Evolutionary conservation across 1,140 invertebrate species (phyloP), one percentile per base, ranked within the genome.

Genomic region (Meloidogyne hapla): DNA sequence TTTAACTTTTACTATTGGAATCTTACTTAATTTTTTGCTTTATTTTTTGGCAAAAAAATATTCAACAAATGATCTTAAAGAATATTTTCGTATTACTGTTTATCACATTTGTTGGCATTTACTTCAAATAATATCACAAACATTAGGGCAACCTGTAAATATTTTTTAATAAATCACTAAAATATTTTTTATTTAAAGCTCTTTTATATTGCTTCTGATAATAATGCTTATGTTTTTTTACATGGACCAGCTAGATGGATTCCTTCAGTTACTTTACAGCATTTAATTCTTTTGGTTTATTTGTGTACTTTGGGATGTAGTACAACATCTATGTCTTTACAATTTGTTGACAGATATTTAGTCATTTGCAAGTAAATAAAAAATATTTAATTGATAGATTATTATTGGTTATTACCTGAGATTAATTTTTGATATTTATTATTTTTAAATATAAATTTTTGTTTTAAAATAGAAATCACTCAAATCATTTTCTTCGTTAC

Each of bases 41-140:
- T 56, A 56, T 56, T 56, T n/a, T 21, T 56, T 56, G 48, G 48
- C 48, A n/a, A 56, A 56, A 56, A 56, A 56, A 56, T n/a, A 56
- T 56, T 56, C 48, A 8, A 56, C 48, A 56, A 4, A 56, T n/a
- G 48, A 56, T 6, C 48, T 56, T n/a, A 56, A 56, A n/a, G 48
- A 56, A 56, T 56, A n/a, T 56, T 56, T n/a, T 56, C n/a, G n/a
- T 0, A n/a, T 56, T 1, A 56, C 48, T n/a, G n/a, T 56, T 56
- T 56, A 56, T 21, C 48, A 56, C n/a, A 56, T 56, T 56, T 56
- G 18, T 8, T 56, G 48, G 48, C 48, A 56, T 56, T 56, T 56
- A 56, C 48, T 56, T 21, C 48, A 56, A 56, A n/a, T n/a, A n/a
- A 56, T 56, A n/a, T 56, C n/a, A n/a, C 48, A 56, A 56, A 56